These are phyloP conservation scores for Nerophis lumbriciformis DNA, from an alignment of 2,113 vertebrate genomes.

Conservation along the genomic window DNA sequence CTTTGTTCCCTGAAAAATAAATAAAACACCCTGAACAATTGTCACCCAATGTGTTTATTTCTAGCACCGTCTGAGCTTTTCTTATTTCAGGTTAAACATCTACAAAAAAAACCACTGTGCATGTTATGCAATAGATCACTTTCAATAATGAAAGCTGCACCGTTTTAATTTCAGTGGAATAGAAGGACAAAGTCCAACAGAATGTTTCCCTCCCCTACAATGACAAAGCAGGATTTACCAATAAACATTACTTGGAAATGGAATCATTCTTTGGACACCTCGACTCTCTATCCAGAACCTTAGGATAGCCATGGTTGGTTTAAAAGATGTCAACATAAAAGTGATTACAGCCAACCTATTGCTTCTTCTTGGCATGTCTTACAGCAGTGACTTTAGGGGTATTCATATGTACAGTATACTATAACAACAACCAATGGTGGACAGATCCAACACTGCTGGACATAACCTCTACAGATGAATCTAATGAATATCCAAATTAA, in stretches of 20 bases:
- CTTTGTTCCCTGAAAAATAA: conserved; percentile 82
- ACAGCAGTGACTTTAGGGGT: too few species aligned
- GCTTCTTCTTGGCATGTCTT: too few species aligned
- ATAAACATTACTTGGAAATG: too few species aligned
- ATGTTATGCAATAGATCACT: background rate
- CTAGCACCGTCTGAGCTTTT: background rate
- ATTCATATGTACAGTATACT: too few species aligned
- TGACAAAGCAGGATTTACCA: background rate
- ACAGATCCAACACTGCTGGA: too few species aligned
- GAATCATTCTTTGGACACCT: too few species aligned
- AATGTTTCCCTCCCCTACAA: background rate
- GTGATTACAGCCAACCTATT: too few species aligned
- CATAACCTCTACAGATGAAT: background rate
- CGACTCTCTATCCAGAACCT: too few species aligned
- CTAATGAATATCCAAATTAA: background rate
- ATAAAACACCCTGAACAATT: background rate
- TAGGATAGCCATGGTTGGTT: too few species aligned
- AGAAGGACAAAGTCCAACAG: background rate
- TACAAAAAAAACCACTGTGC: too few species aligned
- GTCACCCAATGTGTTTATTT: background rate
- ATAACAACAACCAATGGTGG: too few species aligned
- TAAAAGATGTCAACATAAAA: too few species aligned
- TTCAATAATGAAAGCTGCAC: background rate
- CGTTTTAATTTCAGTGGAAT: background rate
- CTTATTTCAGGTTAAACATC: background rate